Evolutionary conservation across 1,140 invertebrate species (phyloP).

Genomic region (Gerris buenoi): DNA sequence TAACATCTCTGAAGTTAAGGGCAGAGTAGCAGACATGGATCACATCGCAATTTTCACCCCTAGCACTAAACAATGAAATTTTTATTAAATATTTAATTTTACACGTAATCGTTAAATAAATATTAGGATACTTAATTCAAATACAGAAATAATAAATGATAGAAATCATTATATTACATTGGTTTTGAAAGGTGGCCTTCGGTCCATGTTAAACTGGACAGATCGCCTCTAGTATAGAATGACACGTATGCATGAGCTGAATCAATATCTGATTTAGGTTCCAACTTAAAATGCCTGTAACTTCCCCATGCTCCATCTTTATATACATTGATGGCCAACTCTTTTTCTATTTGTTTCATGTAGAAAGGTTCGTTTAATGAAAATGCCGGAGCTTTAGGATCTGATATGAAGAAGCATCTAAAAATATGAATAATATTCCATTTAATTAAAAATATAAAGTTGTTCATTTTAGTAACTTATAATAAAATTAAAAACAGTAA

Average conservation of each 20-base stretch:
- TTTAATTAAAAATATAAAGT: too few relatives aligned
- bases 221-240: constrained; percentile 60
- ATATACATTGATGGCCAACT: constrained; percentile 70
- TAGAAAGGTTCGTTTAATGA: constrained; percentile 40
- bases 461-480: too few relatives aligned
- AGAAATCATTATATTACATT: too few relatives aligned
- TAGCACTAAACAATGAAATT: too few relatives aligned
- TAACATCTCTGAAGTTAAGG: constrained; percentile 62
- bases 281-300: constrained; percentile 43
- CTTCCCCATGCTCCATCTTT: constrained; percentile 57
- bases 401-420: constrained; percentile 45
- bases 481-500: too few relatives aligned
- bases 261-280: constrained; percentile 10
- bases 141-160: too few relatives aligned
- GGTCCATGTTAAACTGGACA: constrained; percentile 72
- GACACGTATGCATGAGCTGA: constrained; percentile 61
- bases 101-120: too few relatives aligned
- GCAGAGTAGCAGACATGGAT: constrained; percentile 41
- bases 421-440: constrained; percentile 19
- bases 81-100: too few relatives aligned
- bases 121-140: too few relatives aligned
- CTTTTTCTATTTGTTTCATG: constrained; percentile 44
- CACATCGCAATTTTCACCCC: too few relatives aligned
- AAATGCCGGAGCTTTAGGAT: constrained; percentile 38
- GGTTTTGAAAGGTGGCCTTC: constrained; percentile 38